Evolutionary conservation across 2,888 invertebrate genomes (phyloP).

Genomic region (Trachelus tabidus): DNA sequence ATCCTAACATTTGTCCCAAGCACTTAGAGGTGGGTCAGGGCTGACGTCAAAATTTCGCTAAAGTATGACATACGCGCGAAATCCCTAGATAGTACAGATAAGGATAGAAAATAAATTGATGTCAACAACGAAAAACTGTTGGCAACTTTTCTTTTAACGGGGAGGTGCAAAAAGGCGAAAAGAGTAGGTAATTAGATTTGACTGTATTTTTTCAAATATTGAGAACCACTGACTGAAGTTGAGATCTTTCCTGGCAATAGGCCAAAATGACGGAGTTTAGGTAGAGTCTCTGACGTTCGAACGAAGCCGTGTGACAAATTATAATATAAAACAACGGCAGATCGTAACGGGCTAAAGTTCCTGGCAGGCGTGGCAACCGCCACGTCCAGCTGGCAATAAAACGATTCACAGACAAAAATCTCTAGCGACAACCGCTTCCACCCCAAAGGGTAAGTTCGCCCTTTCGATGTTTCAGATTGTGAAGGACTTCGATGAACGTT

Average conservation of each 20-base stretch:
- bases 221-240: conserved; percentile 4
- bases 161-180: not conserved
- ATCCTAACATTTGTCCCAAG: not conserved
- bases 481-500: not conserved
- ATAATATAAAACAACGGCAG: conserved; percentile 34
- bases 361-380: conserved; percentile 3
- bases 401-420: conserved; percentile 24
- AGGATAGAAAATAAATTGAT: not conserved
- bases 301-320: conserved; percentile 33
- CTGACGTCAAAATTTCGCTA: not conserved
- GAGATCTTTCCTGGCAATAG: conserved; percentile 25
- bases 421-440: not conserved
- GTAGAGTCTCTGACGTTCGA: not conserved
- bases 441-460: not conserved
- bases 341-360: conserved; percentile 21
- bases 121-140: not conserved
- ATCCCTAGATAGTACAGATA: not conserved
- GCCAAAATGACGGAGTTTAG: conserved; percentile 8
- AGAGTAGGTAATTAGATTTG: not conserved
- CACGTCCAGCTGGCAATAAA: conserved; percentile 32
- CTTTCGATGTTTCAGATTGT: not conserved
- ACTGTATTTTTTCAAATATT: not conserved
- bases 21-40: not conserved
- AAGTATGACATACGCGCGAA: not conserved
- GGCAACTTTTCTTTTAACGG: conserved; percentile 1